These are phyloP conservation scores for Metallyticus violacea DNA, from an alignment of 2,888 invertebrate species.

Conservation along the genomic window DNA sequence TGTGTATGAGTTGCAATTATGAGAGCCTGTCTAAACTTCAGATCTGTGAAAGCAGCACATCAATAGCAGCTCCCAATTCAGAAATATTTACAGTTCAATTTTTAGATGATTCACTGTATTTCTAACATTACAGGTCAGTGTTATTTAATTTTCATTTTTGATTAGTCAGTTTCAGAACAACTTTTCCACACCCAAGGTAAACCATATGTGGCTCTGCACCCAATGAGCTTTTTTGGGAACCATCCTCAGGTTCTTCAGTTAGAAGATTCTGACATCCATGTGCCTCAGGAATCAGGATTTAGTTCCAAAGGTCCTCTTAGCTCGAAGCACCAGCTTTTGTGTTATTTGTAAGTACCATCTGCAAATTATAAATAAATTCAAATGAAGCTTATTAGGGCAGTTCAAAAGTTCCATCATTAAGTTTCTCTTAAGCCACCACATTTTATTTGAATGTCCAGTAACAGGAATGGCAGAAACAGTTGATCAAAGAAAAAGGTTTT, in stretches of 20 bases:
- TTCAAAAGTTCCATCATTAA: not conserved
- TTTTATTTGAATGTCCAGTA: not conserved
- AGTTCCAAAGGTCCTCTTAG: constrained; percentile 71
- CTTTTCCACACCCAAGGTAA: constrained; percentile 84
- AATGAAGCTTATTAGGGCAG: too few relatives aligned
- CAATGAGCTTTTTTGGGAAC: constrained; percentile 83
- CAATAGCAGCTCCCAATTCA: too few relatives aligned
- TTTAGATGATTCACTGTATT: too few relatives aligned
- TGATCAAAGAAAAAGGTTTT: too few relatives aligned
- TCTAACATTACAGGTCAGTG: too few relatives aligned
- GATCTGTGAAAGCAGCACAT: too few relatives aligned
- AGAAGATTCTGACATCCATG: constrained; percentile 68
- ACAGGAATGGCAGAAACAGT: too few relatives aligned
- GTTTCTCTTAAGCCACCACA: not conserved
- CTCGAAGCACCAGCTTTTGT: constrained; percentile 79
- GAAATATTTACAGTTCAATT: too few relatives aligned
- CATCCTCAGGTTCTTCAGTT: constrained; percentile 76
- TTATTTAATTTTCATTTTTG: too few relatives aligned
- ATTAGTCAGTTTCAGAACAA: constrained; percentile 73
- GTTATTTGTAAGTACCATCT: constrained; percentile 70
- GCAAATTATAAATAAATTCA: not conserved
- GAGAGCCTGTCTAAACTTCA: too few relatives aligned
- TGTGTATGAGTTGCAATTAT: too few relatives aligned
- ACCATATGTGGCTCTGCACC: constrained; percentile 86
- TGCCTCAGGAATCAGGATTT: constrained; percentile 60